Base-by-base conservation (phyloP, 2,113 vertebrate species). In the Chaetodon auriga region DNA sequence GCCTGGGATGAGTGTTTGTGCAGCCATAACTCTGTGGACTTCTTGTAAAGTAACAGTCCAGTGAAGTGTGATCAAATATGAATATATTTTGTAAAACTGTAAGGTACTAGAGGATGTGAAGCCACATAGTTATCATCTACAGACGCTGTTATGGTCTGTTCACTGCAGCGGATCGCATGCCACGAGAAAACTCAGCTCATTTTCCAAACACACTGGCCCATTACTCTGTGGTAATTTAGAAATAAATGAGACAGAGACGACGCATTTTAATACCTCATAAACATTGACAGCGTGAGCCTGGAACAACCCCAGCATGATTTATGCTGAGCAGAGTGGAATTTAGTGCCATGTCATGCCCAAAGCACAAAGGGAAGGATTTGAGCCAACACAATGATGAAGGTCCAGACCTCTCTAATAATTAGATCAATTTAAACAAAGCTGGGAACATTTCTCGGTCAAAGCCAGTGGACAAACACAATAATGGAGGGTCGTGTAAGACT, bases 311-410 rank as follows among this genome's bases (percentile, higher is more conserved):
- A 2, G 64, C 60, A 23, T 82, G 88, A 83, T 86, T 86, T 80
- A 76, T 78, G 90, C 88, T 91, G 90, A 84, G 82, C 78, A 75
- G 84, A 86, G 79, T 46, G 73, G 64, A 86, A 86, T 82, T 83
- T 78, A 81, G 61, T 87, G 85, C 53, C 80, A 73, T 72, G 80
- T 89, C 85, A 88, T 75, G 81, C 86, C 91, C 85, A 83, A 84
- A 71, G 79, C 19, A 55, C 69, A 35, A 53, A 81, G 46, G 57
- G 23, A 81, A 51, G 60, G 43, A 60, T 53, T 9, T 25, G 68
- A 78, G 49, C 58, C 64, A 63, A 61, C 63, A 57, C 35, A 48
- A 53, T 58, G 36, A 86, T 63, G 60, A 51, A 80, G 53, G 54
- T 78, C 70, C 58, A 62, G 70, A 80, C 49, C 62, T 78, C 83